These are phyloP conservation scores for Petroica traversi DNA, from an alignment of 2,113 vertebrate genomes.

Conservation along the genomic window DNA sequence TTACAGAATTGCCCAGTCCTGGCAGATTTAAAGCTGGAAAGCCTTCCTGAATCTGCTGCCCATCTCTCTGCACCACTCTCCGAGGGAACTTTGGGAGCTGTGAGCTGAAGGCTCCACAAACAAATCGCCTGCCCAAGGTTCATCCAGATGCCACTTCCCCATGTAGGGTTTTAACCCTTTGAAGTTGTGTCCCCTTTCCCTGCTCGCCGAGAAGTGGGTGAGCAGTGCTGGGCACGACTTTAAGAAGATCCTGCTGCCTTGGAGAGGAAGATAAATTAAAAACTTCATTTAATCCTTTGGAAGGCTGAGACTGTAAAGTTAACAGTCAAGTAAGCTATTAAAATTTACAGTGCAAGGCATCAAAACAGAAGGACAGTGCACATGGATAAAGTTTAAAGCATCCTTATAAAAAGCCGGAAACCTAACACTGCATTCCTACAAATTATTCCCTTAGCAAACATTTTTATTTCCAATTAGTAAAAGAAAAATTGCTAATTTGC, in stretches of 20 bases:
- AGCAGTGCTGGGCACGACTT: not conserved
- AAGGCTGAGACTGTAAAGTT: slow-evolving; percentile 43
- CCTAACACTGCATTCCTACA: slow-evolving; percentile 72
- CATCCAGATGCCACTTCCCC: slow-evolving; percentile 29
- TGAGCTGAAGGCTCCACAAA: slow-evolving; percentile 24
- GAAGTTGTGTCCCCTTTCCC: not conserved
- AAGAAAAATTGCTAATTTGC: slow-evolving; percentile 94
- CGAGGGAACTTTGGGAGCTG: not conserved
- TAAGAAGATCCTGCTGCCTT: not conserved
- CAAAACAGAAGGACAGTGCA: slow-evolving; percentile 41
- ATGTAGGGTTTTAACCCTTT: not conserved
- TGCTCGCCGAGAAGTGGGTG: not conserved
- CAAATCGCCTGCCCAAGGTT: not conserved
- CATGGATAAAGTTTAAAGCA: slow-evolving; percentile 26
- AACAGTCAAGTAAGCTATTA: slow-evolving; percentile 52
- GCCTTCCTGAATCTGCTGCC: not conserved
- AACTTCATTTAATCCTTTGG: slow-evolving; percentile 42
- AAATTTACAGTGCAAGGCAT: slow-evolving; percentile 40
- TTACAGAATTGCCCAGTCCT: accelerated
- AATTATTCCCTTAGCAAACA: slow-evolving; percentile 83
- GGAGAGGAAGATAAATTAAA: slow-evolving; percentile 27
- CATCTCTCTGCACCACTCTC: not conserved
- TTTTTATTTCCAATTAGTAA: slow-evolving; percentile 96
- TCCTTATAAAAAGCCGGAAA: slow-evolving; percentile 58
- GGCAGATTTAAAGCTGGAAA: not conserved